Base-by-base conservation (phyloP, 2,888 invertebrate genomes). In the Morpho helenor region DNA sequence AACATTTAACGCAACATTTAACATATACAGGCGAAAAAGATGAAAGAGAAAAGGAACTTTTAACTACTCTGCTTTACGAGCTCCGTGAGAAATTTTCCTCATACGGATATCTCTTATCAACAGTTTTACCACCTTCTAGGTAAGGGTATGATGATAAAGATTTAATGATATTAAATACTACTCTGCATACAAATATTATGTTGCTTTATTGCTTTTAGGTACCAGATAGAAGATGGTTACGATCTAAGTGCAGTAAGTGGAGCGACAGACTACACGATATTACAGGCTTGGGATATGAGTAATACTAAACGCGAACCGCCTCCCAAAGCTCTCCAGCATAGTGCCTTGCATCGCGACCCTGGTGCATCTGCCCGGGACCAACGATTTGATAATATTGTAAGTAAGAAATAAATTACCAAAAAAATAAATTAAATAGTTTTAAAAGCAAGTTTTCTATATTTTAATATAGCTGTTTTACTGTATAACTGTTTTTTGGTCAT, bases 191-290 rank as follows among this genome's bases (percentile, higher is more conserved):
- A 46, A 46, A 16, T 7, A 46, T 46, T 16, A 52, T 23, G 7
- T 7, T n/a, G 43, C 43, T 43, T 43, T n/a, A 43, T n/a, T 43
- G 1, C n/a, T 44, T 47, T 22, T 49, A 89, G 91, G 65, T 91
- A 90, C 68, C 91, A 93, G 66, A 90, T 94, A 47, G 94, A 95
- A 68, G 94, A 95, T 68, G 93, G 93, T 0, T 94, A 93, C 69
- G 92, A 94, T 59, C 91, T 95, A 2, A 80, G 87, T 8, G 92
- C 92, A 51, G 83, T 95, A 0, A 90, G 92, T 48, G 87, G 91
- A 5, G 84, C 92, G 9, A 92, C 93, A 1, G 95, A 96, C 77
- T 93, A 94, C 69, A 88, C 95, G 2, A 92, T 94, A 45, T 77
- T 96, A 6, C 93, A 94, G 81, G 93, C 94, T 0, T 96, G 94